A percentile compares a stretch with the other conserved stretches of the same genome.
These are phyloP conservation scores for Charaxes varanes DNA, from an alignment of 1,140 invertebrate genomes.

Conservation along the genomic window DNA sequence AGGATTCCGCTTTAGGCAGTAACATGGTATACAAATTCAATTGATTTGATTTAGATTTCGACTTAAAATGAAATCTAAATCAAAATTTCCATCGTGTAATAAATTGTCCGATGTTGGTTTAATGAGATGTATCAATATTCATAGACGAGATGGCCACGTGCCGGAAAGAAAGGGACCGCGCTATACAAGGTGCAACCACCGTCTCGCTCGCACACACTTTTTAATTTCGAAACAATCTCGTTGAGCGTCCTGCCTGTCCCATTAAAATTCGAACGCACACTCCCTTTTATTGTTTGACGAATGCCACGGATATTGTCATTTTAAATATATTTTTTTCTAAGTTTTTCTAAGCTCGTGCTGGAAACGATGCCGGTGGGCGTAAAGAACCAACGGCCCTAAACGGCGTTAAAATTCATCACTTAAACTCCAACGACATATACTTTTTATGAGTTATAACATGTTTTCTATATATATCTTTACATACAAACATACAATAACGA, in stretches of 20 bases:
- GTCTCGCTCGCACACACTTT: constrained; percentile 34
- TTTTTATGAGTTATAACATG: too few relatives aligned
- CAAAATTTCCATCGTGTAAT: constrained; percentile 15
- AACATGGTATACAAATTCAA: too few relatives aligned
- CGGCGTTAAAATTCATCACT: too few relatives aligned
- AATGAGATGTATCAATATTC: constrained; percentile 46
- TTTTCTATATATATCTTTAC: too few relatives aligned
- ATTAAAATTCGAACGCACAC: constrained; percentile 46
- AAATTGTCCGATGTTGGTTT: constrained; percentile 27
- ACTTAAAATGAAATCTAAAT: constrained; percentile 9
- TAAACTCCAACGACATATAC: too few relatives aligned
- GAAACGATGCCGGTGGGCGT: constrained; percentile 23
- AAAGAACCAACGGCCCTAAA: too few relatives aligned
- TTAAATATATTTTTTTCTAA: constrained; percentile 36
- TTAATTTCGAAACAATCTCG: constrained; percentile 45
- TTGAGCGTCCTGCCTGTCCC: constrained; percentile 38
- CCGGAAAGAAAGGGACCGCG: constrained; percentile 32
- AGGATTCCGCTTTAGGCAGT: too few relatives aligned
- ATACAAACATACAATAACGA: too few relatives aligned
- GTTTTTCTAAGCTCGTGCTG: constrained; percentile 21
- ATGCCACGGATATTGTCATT: constrained; percentile 42
- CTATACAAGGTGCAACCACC: constrained; percentile 20
- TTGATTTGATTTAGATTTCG: too few relatives aligned
- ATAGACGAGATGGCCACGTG: constrained; percentile 42
- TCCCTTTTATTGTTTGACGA: constrained; percentile 39